phyloP scores from a whole-genome alignment of 2,113 vertebrate species.

The Hepsetus odoe region DNA sequence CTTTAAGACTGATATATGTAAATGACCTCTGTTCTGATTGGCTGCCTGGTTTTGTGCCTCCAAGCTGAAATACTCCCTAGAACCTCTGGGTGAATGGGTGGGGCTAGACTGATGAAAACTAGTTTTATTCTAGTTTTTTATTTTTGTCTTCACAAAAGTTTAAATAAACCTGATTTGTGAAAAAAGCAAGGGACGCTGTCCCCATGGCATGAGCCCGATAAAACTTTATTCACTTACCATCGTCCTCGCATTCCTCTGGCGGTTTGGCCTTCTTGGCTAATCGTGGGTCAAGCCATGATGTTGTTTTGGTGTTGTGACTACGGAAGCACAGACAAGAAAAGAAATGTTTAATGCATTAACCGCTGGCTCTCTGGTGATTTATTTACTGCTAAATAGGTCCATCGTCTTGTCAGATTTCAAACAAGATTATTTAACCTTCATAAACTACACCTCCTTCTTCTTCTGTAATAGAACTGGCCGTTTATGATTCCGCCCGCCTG shows the following conservation, averaged over 20 bases:
- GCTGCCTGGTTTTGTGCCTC: too few species aligned
- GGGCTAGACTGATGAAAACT: too few species aligned
- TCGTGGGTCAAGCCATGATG: slow-evolving; percentile 98
- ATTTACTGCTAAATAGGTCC: not conserved
- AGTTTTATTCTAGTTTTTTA: too few species aligned
- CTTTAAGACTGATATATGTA: too few species aligned
- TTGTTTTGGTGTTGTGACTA: slow-evolving; percentile 99
- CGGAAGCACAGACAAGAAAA: slow-evolving; percentile 12
- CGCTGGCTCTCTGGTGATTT: not conserved
- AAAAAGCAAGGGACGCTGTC: too few species aligned
- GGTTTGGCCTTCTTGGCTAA: slow-evolving; percentile 98
- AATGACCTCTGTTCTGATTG: too few species aligned
- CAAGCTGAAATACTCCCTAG: too few species aligned
- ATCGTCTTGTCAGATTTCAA: not conserved
- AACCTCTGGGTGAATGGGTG: too few species aligned
- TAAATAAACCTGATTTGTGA: too few species aligned
- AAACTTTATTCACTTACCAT: slow-evolving; percentile 81
- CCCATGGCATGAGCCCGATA: too few species aligned
- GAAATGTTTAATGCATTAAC: not conserved
- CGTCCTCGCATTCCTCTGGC: slow-evolving; percentile 97
- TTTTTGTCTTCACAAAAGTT: too few species aligned
- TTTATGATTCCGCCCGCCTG: not conserved
- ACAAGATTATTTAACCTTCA: not conserved
- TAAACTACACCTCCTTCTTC: not conserved
- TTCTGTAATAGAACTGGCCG: not conserved